Base-by-base conservation (phyloP, 2,797 vertebrate genomes). In the Sphenodon punctatus region DNA sequence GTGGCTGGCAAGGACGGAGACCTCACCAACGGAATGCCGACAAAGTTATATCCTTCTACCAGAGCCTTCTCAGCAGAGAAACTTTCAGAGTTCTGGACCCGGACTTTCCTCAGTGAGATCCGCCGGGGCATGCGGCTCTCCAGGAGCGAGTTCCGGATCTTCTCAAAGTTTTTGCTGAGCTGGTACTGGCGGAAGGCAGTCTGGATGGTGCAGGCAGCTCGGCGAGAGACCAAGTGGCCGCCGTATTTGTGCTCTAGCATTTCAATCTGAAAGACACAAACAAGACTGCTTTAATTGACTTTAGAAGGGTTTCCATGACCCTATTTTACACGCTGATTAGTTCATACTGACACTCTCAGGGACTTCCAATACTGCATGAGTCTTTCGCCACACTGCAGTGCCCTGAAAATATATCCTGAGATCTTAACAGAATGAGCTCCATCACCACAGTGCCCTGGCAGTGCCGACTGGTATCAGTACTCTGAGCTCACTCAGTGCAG, bases 131-230 rank as follows among this genome's bases (percentile, higher is more conserved):
- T 94, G 86, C 98, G 98, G 85, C 98, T 99, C 93, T 99, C 98
- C 10, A 98, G 97, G 66, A 99, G 96, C 0, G 99, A 99, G 95
- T 98, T 99, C 43, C 99, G 97, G 88, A 99, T 99, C 95, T 99
- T 99, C 92, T 99, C 98, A 67, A 99, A 99, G 96, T 99, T 99
- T 95, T 98, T 98, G 96, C 98, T 99, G 89, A 99, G 98, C 94
- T 99, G 98, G 91, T 99, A 99, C 94, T 99, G 99, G 78, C 99
- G 97, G 95, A 99, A 99, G 4, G 98, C 99, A 0, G 97, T 99
- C 94, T 99, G 99, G 89, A 99, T 99, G 69, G 98, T 98, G 87
- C 98, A 98, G 41, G 98, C 98, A 8, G 99, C 99, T 16, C 98
- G 95, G 59, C 98, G 97, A 12, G 98, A 97, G 53, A 99, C 98